A percentile compares a stretch with the other conserved stretches of the same genome.
Conservation (phyloP, 2,113 vertebrate genomes). For the Phainopepla nitens region DNA sequence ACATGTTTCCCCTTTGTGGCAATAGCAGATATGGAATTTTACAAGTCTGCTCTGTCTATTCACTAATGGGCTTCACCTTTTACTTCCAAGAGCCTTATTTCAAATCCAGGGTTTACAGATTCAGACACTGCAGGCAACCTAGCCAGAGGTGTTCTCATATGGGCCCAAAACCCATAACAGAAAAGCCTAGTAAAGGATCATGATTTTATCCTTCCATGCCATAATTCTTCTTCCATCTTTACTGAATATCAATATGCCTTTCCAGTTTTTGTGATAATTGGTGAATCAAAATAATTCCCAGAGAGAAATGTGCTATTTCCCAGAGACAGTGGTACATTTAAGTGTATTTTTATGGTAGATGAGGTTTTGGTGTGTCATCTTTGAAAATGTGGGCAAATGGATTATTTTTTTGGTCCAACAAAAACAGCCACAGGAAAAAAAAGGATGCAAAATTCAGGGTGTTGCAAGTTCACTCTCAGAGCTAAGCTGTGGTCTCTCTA, state of each 20-base stretch:
- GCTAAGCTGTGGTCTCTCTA: slow-evolving; percentile 49
- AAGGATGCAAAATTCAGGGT: slow-evolving; percentile 57
- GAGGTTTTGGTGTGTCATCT: slow-evolving; percentile 35
- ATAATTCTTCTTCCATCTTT: slow-evolving; percentile 17
- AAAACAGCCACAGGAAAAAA: slow-evolving; percentile 40
- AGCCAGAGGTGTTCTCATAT: background rate
- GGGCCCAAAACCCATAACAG: background rate
- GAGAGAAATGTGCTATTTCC: background rate
- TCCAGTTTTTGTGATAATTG: background rate
- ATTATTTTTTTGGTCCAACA: slow-evolving; percentile 28
- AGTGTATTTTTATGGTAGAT: background rate
- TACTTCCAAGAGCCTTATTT: slow-evolving; percentile 39
- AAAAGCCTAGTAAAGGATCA: background rate
- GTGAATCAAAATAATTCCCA: background rate
- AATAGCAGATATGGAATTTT: slow-evolving; percentile 29
- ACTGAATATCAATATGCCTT: background rate
- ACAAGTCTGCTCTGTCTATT: slow-evolving; percentile 1
- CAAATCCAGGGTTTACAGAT: slow-evolving; percentile 11
- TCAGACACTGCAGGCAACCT: background rate
- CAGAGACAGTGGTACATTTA: background rate
- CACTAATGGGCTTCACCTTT: slow-evolving; percentile 25
- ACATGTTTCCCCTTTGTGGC: background rate
- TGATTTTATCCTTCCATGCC: background rate
- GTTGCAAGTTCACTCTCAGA: slow-evolving; percentile 61
- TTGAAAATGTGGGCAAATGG: slow-evolving; percentile 5